Conservation (phyloP, 2,113 vertebrate species). For the Microtus oregoni region DNA sequence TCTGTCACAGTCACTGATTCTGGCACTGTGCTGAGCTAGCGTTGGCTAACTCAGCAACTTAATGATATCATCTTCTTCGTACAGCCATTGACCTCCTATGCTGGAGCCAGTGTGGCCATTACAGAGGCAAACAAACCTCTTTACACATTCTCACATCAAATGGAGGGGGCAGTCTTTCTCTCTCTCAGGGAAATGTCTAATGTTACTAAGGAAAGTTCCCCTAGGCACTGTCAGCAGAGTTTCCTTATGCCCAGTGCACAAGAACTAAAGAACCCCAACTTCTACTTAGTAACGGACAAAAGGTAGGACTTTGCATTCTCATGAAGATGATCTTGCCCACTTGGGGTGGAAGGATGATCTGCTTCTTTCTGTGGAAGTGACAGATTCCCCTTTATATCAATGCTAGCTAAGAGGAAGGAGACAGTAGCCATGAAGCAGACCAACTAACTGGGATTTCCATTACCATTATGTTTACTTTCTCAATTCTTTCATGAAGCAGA, state of each 20-base stretch:
- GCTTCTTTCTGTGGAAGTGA: background rate
- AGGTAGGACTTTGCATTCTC: background rate
- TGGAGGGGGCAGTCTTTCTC: background rate
- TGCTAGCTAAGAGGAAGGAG: background rate
- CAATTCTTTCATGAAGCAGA: background rate
- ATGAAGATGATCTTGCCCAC: background rate
- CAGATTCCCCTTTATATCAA: background rate
- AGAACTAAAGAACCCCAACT: background rate
- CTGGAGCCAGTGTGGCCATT: background rate
- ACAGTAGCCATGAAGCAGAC: background rate
- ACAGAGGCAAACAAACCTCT: background rate
- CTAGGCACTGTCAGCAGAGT: background rate
- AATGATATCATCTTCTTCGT: background rate
- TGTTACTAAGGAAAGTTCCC: background rate
- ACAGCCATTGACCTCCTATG: background rate
- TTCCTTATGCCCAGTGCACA: background rate
- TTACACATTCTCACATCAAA: background rate
- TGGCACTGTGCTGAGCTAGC: background rate
- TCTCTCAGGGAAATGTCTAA: background rate
- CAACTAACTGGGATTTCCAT: background rate
- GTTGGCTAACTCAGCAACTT: background rate
- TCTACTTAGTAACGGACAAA: background rate
- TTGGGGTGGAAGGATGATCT: background rate
- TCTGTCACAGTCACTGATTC: background rate
- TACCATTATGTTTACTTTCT: background rate